Conservation (phyloP, 2,113 vertebrate species). For the Plestiodon gilberti region DNA sequence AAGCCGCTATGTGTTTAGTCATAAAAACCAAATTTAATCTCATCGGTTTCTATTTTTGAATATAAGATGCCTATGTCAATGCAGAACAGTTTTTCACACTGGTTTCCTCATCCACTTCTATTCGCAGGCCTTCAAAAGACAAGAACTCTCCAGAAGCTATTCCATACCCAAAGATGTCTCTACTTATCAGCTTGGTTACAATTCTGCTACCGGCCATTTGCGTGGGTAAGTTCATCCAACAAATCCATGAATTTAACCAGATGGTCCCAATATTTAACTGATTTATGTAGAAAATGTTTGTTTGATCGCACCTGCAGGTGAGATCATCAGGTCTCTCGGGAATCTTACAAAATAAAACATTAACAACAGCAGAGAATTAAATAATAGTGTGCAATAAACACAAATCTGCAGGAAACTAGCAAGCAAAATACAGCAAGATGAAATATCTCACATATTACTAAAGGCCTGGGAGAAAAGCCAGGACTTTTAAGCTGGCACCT, state of each 20-base stretch:
- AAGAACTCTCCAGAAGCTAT: conserved; percentile 42
- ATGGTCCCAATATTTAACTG: not conserved
- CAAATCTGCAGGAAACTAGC: not conserved
- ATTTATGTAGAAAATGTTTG: not conserved
- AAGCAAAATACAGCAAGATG: not conserved
- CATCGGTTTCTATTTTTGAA: not conserved
- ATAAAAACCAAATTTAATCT: not conserved
- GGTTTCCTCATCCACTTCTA: not conserved
- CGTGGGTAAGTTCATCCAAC: conserved; percentile 48
- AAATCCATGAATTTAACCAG: not conserved
- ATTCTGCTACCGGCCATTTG: conserved; percentile 28
- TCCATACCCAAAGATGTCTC: conserved; percentile 13
- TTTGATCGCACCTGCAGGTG: not conserved
- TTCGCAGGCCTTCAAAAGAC: conserved; percentile 42
- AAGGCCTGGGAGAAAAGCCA: too few relatives aligned
- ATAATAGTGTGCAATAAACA: not conserved
- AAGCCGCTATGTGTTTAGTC: not conserved
- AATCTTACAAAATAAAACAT: not conserved
- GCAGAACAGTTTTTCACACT: not conserved
- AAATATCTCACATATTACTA: too few relatives aligned
- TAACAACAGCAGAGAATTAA: not conserved
- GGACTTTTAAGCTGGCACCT: too few relatives aligned
- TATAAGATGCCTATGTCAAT: not conserved
- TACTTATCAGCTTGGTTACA: conserved; percentile 12
- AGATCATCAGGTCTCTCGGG: not conserved